Percentiles rank a stretch among this genome's conserved stretches.
Conservation (phyloP, 2,888 invertebrate species). For the Resseliella maxima region DNA sequence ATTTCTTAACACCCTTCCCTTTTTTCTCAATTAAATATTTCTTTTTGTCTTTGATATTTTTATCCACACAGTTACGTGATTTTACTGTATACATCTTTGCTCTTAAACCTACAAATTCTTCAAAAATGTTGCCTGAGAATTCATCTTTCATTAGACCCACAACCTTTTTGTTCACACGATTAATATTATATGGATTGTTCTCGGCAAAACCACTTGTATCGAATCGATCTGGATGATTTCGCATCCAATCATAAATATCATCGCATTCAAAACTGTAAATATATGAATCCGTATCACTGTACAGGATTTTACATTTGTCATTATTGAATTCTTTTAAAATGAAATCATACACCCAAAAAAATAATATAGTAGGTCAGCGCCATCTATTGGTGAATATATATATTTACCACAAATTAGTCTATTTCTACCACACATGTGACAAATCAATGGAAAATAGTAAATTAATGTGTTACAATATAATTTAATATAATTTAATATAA, state of each 20-base stretch:
- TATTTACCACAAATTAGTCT: too few relatives aligned
- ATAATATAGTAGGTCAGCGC: too few relatives aligned
- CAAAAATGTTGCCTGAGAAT: background rate
- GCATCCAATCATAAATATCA: background rate
- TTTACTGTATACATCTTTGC: background rate
- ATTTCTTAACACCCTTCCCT: background rate
- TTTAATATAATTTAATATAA: too few relatives aligned
- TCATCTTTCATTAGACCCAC: constrained; percentile 12
- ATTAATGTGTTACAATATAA: too few relatives aligned
- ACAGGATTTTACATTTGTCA: background rate
- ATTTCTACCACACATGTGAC: too few relatives aligned
- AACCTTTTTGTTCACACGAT: background rate
- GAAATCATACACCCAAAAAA: too few relatives aligned
- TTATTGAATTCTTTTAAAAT: constrained; percentile 26
- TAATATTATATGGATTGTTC: background rate
- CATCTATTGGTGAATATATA: too few relatives aligned
- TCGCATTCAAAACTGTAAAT: background rate
- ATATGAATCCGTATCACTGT: background rate
- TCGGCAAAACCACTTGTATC: background rate
- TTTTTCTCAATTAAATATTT: background rate
- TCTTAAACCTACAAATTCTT: background rate
- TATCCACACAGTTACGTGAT: background rate
- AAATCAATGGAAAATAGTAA: too few relatives aligned
- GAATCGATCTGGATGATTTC: background rate
- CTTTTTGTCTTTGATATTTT: background rate